Percentiles rank a stretch among this genome's conserved stretches.
phyloP scores from a whole-genome alignment of 1,140 invertebrate species.

The Heterodera carotae region DNA sequence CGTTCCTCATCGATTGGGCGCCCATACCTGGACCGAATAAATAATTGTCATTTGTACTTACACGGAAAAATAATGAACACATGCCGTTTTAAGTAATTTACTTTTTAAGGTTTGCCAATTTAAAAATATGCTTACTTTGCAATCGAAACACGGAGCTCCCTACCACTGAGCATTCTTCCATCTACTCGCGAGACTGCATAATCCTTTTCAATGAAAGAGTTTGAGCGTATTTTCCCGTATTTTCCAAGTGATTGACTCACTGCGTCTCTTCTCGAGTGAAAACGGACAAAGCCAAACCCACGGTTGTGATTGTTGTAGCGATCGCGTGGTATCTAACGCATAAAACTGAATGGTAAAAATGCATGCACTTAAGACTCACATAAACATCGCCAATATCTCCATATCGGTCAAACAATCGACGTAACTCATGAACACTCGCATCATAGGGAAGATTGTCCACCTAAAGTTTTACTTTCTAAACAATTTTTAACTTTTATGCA shows the following conservation, averaged over 20 bases:
- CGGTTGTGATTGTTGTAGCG: constrained; percentile 33
- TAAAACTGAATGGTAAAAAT: background rate
- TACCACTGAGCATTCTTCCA: constrained; percentile 33
- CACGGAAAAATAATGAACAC: background rate
- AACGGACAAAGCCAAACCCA: constrained; percentile 45
- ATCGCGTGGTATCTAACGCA: constrained; percentile 37
- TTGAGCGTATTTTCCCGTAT: too few relatives aligned
- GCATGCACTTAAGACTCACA: background rate
- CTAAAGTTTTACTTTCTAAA: constrained; percentile 6
- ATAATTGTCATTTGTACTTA: too few relatives aligned
- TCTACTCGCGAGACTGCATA: constrained; percentile 35
- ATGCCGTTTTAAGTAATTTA: too few relatives aligned
- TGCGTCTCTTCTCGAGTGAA: constrained; percentile 38
- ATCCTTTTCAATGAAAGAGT: constrained; percentile 23
- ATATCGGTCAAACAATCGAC: constrained; percentile 46
- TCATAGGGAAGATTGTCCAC: constrained; percentile 39
- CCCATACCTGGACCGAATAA: constrained; percentile 14
- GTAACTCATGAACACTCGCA: constrained; percentile 39
- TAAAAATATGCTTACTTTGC: constrained; percentile 27
- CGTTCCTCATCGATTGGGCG: constrained; percentile 43
- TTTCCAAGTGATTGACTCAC: constrained; percentile 9
- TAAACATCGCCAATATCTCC: constrained; percentile 48
- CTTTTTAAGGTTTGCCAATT: background rate
- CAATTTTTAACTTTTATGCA: background rate
- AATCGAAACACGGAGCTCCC: constrained; percentile 39